Evolutionary conservation across 2,113 vertebrate genomes (phyloP), one percentile per base, ranked within the genome.

Genomic region (Zosterops borbonicus): DNA sequence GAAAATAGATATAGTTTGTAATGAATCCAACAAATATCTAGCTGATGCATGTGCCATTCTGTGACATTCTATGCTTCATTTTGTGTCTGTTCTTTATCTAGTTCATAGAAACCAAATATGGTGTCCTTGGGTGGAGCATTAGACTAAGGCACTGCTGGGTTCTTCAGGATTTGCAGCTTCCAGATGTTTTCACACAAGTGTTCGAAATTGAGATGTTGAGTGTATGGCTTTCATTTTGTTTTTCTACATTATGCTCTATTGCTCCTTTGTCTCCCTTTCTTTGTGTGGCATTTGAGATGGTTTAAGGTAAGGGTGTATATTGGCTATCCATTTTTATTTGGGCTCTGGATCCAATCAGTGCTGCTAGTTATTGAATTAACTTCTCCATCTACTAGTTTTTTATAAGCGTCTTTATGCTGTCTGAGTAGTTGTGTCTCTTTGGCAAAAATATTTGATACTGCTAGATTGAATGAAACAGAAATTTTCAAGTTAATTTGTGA

Each of bases 331-430:
- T 64, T 94, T 96, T 95, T 95, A 92, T 9, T 90, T 44, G 70
- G 42, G 31, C 62, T 93, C 86, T 97, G 93, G 90, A 91, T 96
- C 86, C 59, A 93, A 92, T 97, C 93, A 95, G 39, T 70, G 59
- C 50, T 82, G 58, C 33, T 65, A 69, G 49, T 82, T 8, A 1
- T 37, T 90, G 59, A 90, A 70, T 76, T 16, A 87, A 49, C 64
- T 91, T 91, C 64, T 83, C 53, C 68, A 29, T 82, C 65, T 92
- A 63, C 80, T 87, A 35, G 27, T n/a, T 69, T 93, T 94, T 94
- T 89, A 92, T 65, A 87, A 89, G 76, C 27, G 74, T 84, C 65
- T 91, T 90, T 94, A 74, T 1, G 4, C 74, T 69, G 33, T 83
- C 68, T 93, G 33, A 89, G 35, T 63, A 80, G 67, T 33, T 75